Conservation (phyloP, 2,113 vertebrate genomes). For the Hippocampus abdominalis region DNA sequence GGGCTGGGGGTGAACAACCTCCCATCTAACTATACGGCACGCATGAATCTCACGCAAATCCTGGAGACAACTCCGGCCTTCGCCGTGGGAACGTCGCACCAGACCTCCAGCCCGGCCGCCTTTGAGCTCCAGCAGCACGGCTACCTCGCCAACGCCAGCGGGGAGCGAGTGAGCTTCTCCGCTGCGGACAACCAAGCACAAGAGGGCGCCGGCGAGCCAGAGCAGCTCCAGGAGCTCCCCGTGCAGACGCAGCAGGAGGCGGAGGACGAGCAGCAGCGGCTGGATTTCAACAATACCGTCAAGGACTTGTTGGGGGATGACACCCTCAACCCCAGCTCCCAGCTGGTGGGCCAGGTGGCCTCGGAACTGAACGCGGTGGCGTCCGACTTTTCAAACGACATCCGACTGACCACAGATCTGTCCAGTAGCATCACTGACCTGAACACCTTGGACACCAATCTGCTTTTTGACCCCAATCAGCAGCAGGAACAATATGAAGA, state of each 20-base stretch:
- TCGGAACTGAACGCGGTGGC: slow-evolving; percentile 87
- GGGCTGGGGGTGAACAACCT: slow-evolving; percentile 96
- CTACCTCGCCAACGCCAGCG: slow-evolving; percentile 86
- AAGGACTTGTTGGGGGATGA: slow-evolving; percentile 94
- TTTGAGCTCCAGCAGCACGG: slow-evolving; percentile 95
- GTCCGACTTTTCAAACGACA: slow-evolving; percentile 92
- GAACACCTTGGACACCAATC: slow-evolving; percentile 93
- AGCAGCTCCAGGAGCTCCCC: slow-evolving; percentile 63
- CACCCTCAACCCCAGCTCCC: slow-evolving; percentile 88
- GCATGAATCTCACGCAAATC: slow-evolving; percentile 99
- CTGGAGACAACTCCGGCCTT: slow-evolving; percentile 84
- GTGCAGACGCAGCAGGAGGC: slow-evolving; percentile 62
- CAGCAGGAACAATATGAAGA: slow-evolving; percentile 98
- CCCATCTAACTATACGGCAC: slow-evolving; percentile 96
- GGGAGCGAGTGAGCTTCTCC: slow-evolving; percentile 84
- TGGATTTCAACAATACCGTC: slow-evolving; percentile 96
- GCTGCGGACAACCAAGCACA: slow-evolving; percentile 89
- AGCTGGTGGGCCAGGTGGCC: slow-evolving; percentile 89
- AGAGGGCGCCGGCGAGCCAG: slow-evolving; percentile 80
- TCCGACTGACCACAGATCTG: slow-evolving; percentile 95
- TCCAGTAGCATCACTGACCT: slow-evolving; percentile 99
- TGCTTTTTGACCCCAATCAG: slow-evolving; percentile 95
- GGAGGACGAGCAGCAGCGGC: slow-evolving; percentile 76
- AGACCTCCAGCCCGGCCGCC: slow-evolving; percentile 81
- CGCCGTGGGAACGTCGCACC: slow-evolving; percentile 60